Base-by-base conservation (phyloP, 2,113 vertebrate genomes). In the Eretmochelys imbricata region DNA sequence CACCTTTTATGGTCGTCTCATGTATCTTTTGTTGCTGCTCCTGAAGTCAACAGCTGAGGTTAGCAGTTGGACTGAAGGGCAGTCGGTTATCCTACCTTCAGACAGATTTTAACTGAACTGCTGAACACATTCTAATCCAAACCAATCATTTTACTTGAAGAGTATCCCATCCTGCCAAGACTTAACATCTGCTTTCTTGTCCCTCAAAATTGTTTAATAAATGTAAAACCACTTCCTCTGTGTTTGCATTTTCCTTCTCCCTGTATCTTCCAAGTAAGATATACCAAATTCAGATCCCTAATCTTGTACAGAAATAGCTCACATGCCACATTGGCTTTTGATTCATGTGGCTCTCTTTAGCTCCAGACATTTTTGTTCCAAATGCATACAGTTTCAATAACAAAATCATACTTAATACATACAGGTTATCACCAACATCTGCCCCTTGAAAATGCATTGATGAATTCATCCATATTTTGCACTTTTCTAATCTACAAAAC, bases 51-150 rank as follows among this genome's bases (percentile, higher is more conserved):
- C 59, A 88, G 38, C 54, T 80, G 16, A 93, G 65, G 46, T 76
- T 91, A 86, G 91, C 85, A 95, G 89, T 95, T 94, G 89, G 84
- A 51, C 42, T 87, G 69, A 83, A 90, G 90, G 0, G 0, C 89
- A 83, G 79, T 92, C 94, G 80, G 24, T 49, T 89, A 88, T 89
- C 79, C 90, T 76, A 93, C 7, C 95, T 91, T 94, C 82, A 88
- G 92, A 57, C 93, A 96, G 93, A 46, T 96, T 97, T 97, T 96
- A 95, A 87, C 88, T 88, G 91, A 95, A 95, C 82, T 93, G 51
- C 42, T 84, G 49, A 62, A 91, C 82, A 53, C n/a, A 72, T 88
- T 93, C 90, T 96, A 96, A 97, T 89, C 89, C 49, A 96, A 94
- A 84, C 91, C 86, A 93, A 89, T 84, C 59, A 82, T 95, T 95